A percentile compares a stretch with the other conserved stretches of the same genome.
phyloP scores from a whole-genome alignment of 2,888 invertebrate species.

The Cantharis lateralis region DNA sequence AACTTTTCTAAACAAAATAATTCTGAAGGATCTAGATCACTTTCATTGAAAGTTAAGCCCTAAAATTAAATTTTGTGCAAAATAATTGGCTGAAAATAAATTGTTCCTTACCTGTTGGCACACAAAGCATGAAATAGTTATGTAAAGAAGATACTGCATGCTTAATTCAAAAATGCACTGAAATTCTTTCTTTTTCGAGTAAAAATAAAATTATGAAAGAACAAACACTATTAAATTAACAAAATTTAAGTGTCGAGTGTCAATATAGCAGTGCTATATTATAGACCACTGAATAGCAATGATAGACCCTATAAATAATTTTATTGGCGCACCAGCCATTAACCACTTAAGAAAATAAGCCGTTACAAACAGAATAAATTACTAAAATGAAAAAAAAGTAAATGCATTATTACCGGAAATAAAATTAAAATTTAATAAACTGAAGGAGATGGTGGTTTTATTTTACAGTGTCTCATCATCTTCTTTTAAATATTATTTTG shows the following conservation, averaged over 20 bases:
- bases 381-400: neutral
- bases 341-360: neutral
- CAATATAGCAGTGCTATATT: neutral
- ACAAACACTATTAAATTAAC: neutral
- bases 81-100: neutral
- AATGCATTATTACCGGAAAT: neutral
- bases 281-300: neutral
- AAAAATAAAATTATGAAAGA: too few relatives aligned
- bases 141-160: neutral
- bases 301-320: neutral
- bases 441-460: too few relatives aligned
- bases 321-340: neutral
- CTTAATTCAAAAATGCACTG: neutral
- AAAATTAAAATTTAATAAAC: neutral
- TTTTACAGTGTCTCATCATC: too few relatives aligned
- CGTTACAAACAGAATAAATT: neutral
- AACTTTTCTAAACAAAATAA: conserved; percentile 8
- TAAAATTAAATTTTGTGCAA: neutral
- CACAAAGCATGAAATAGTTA: neutral
- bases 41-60: neutral
- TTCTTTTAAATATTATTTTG: too few relatives aligned
- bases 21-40: conserved; percentile 12
- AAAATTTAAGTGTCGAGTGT: neutral
- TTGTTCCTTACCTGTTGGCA: neutral
- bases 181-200: neutral